phyloP scores from a whole-genome alignment of 2,113 vertebrate genomes.

The Naja naja region DNA sequence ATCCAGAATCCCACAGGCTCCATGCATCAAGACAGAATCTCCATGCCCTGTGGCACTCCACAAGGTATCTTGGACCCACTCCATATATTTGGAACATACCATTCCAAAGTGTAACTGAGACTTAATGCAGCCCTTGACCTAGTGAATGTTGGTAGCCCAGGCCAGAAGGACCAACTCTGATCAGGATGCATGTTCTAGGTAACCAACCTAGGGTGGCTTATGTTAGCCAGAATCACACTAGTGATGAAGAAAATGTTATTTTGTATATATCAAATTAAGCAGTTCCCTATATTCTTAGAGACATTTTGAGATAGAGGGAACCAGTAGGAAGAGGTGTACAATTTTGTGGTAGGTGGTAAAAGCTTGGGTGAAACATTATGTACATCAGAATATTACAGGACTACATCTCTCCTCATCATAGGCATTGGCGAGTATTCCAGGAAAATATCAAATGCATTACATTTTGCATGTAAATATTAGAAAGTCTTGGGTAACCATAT shows the following conservation, averaged over 20 bases:
- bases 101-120: not conserved
- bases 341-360: not conserved
- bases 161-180: not conserved
- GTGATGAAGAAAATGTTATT: not conserved
- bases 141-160: not conserved
- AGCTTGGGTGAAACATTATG: not conserved
- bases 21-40: not conserved
- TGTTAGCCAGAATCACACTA: not conserved
- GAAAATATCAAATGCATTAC: not conserved
- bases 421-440: not conserved
- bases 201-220: not conserved
- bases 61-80: not conserved
- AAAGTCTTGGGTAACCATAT: not conserved
- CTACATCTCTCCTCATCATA: not conserved
- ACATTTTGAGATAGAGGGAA: not conserved
- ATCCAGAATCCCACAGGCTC: not conserved
- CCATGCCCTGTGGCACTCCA: not conserved
- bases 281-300: not conserved
- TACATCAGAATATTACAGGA: not conserved
- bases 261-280: not conserved
- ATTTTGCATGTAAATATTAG: constrained; percentile 1
- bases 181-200: not conserved
- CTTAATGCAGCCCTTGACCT: not conserved
- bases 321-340: not conserved
- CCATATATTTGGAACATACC: not conserved